These are phyloP conservation scores for Agrypnia vestita DNA, from an alignment of 1,140 invertebrate genomes.

Conservation along the genomic window DNA sequence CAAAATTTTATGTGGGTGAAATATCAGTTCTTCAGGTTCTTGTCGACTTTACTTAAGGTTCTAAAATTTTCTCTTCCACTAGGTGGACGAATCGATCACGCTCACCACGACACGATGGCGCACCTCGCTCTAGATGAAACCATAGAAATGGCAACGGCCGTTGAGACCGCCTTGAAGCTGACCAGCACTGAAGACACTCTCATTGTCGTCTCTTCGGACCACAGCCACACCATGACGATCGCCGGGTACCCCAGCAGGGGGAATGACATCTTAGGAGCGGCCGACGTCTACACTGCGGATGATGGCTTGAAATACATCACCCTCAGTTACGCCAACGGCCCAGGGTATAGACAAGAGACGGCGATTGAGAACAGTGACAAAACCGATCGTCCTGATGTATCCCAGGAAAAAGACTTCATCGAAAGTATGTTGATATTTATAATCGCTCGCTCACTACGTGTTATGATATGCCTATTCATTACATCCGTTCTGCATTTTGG, in stretches of 20 bases:
- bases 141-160: conserved; percentile 82
- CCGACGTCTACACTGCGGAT: conserved; percentile 62
- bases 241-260: conserved; percentile 76
- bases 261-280: conserved; percentile 75
- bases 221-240: conserved; percentile 87
- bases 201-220: conserved; percentile 86
- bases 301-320: conserved; percentile 79
- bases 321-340: conserved; percentile 82
- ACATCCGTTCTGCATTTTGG: too few relatives aligned
- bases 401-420: conserved; percentile 33
- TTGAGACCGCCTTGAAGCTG: conserved; percentile 79
- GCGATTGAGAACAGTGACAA: conserved; percentile 53
- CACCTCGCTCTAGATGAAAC: conserved; percentile 86
- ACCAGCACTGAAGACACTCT: conserved; percentile 83
- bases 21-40: too few relatives aligned
- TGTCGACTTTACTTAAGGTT: too few relatives aligned
- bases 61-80: background rate
- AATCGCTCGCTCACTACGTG: too few relatives aligned
- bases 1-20: too few relatives aligned
- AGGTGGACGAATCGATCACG: conserved; percentile 89
- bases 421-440: conserved; percentile 3
- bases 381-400: conserved; percentile 1
- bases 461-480: too few relatives aligned
- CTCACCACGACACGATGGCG: conserved; percentile 87
- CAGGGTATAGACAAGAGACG: conserved; percentile 64